Base-by-base conservation (phyloP, 2,888 invertebrate species). In the Psylliodes chrysocephalus region DNA sequence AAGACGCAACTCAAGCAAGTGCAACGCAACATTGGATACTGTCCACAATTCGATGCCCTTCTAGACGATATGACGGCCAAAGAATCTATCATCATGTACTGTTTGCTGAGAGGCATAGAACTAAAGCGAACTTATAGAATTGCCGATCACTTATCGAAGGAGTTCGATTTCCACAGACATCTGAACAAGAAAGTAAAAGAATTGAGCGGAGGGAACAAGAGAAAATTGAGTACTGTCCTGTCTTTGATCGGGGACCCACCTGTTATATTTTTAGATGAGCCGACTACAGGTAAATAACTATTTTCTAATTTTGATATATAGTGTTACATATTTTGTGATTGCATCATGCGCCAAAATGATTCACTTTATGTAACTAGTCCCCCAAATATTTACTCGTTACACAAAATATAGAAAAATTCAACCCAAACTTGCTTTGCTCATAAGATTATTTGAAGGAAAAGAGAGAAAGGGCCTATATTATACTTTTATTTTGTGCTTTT, bases 11-110 rank as follows among this genome's bases (percentile, higher is more conserved):
- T 89, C 75, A 87, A 86, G 62, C 77, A 82, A 49, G 87, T 90
- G 0, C 86, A 90, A 68, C 83, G 87, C 70, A 84, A 85, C 71
- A 80, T 79, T 3, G 82, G 87, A 5, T 87, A 87, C 73, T 87
- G 87, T 75, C 87, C 87, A 1, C 87, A 87, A 69, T 87, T 86
- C 71, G 86, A 86, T 72, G 86, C 86, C 1, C 73, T 86, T 14
- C 78, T 86, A 51, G 84, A 85, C 63, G 84, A 86, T 70, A 78
- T 87, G 77, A 86, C 86, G 0, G 86, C 85, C 1, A 79, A 83
- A 65, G 86, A 87, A 74, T 84, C 85, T 1, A 76, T 87, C 33
- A 79, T 76, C 19, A 84, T 87, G 80, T 86, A 84, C 73, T 81
- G 84, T 10, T 76, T 86, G 25, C 75, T 86, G 18, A 75, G 85